Conservation (phyloP, 2,113 vertebrate genomes). For the Phrynosoma blainvillii region DNA sequence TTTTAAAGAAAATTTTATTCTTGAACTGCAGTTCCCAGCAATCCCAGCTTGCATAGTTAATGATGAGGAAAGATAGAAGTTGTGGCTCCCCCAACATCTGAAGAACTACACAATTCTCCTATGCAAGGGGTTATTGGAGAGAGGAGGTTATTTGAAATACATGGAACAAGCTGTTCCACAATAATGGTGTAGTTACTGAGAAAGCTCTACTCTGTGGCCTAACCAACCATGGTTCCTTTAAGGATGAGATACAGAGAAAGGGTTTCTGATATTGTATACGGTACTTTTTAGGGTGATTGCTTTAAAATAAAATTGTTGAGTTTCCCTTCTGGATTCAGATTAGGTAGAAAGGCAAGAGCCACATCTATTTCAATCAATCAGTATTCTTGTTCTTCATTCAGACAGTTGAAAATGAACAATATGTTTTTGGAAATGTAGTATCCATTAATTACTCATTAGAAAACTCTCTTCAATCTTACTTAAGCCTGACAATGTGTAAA, state of each 20-base stretch:
- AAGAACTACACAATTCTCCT: no score
- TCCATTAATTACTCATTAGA: constrained; percentile 1
- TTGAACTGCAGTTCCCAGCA: no score
- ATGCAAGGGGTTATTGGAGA: neutral
- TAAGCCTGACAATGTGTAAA: neutral
- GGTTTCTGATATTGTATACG: neutral
- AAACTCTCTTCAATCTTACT: constrained; percentile 15
- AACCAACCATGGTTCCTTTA: neutral
- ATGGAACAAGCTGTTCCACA: neutral
- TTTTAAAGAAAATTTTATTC: no score
- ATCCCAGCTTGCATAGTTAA: no score
- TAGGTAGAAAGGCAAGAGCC: neutral
- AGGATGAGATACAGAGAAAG: neutral
- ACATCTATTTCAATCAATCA: neutral
- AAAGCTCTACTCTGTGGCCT: neutral
- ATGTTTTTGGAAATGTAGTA: neutral
- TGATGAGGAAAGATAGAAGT: no score
- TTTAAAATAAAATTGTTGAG: neutral
- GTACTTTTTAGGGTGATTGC: neutral
- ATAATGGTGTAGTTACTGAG: neutral
- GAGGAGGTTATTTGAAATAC: neutral
- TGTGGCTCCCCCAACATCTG: no score
- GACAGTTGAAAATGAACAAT: constrained; percentile 3
- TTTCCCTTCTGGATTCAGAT: neutral
- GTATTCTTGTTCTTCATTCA: neutral